Conservation (phyloP, 2,113 vertebrate species). For the Hystrix cristata region DNA sequence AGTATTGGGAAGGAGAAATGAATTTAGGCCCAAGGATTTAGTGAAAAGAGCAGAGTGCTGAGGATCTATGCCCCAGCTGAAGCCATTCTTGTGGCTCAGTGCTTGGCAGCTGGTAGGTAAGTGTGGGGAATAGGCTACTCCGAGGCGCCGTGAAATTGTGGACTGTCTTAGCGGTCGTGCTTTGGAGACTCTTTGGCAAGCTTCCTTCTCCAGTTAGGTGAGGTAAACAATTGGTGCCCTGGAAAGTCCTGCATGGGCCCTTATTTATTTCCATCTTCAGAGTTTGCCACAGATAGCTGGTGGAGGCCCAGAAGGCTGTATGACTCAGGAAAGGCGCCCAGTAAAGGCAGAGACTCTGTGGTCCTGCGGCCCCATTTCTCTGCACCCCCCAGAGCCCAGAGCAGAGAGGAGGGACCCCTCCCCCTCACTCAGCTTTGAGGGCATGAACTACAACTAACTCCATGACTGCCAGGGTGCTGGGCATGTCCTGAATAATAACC, state of each 20-base stretch:
- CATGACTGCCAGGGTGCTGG: fast-evolving
- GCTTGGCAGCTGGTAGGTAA: neutral
- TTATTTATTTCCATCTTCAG: neutral
- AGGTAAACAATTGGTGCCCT: neutral
- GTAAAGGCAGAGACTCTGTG: fast-evolving
- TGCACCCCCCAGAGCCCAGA: neutral
- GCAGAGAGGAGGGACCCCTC: neutral
- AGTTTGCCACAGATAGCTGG: neutral
- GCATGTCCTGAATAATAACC: neutral
- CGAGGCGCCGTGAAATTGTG: neutral
- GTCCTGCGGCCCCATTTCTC: fast-evolving
- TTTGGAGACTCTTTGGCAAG: neutral
- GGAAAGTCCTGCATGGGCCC: fast-evolving
- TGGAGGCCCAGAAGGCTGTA: fast-evolving
- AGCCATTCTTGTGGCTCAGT: neutral
- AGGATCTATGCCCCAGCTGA: neutral
- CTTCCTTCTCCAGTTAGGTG: neutral
- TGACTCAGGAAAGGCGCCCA: neutral
- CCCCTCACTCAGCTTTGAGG: fast-evolving
- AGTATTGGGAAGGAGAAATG: neutral
- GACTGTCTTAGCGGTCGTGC: neutral
- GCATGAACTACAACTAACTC: fast-evolving
- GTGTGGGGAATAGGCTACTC: neutral
- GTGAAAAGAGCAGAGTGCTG: conserved; percentile 5
- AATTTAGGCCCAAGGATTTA: neutral